These are phyloP conservation scores for Camelus dromedarius DNA, from an alignment of 2,113 vertebrate genomes.

Conservation along the genomic window DNA sequence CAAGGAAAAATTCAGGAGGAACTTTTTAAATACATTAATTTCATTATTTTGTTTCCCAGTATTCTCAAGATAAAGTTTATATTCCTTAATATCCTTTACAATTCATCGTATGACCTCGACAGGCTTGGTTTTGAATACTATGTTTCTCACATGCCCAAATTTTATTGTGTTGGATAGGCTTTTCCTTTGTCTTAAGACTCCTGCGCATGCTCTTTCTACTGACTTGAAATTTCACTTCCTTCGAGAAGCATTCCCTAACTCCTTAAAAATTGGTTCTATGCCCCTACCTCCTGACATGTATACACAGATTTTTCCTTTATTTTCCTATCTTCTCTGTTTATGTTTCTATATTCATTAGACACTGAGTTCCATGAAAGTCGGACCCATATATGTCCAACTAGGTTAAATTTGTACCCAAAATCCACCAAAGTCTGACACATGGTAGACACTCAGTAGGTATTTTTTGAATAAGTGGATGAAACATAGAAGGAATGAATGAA, in stretches of 20 bases:
- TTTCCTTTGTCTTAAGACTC: background rate
- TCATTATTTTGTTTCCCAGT: background rate
- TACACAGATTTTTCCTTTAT: background rate
- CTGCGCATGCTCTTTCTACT: background rate
- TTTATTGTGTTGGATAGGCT: background rate
- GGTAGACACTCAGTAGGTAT: background rate
- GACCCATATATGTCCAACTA: background rate
- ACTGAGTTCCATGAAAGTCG: background rate
- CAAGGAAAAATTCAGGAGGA: background rate
- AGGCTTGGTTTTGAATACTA: background rate
- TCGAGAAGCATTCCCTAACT: background rate
- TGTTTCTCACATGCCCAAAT: background rate
- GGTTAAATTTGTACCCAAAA: background rate
- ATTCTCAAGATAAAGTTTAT: background rate
- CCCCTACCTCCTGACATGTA: accelerated
- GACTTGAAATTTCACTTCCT: background rate
- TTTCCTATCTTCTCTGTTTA: background rate
- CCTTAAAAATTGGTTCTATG: background rate
- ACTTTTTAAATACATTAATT: background rate
- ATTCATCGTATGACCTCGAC: background rate
- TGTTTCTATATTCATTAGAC: background rate
- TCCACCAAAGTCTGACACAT: background rate
- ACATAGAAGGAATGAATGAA: background rate
- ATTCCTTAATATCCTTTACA: background rate
- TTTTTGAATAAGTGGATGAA: background rate